Evolutionary conservation across 2,113 vertebrate species (phyloP), one percentile per base, ranked within the genome.

Genomic region (Tragulus kanchil): DNA sequence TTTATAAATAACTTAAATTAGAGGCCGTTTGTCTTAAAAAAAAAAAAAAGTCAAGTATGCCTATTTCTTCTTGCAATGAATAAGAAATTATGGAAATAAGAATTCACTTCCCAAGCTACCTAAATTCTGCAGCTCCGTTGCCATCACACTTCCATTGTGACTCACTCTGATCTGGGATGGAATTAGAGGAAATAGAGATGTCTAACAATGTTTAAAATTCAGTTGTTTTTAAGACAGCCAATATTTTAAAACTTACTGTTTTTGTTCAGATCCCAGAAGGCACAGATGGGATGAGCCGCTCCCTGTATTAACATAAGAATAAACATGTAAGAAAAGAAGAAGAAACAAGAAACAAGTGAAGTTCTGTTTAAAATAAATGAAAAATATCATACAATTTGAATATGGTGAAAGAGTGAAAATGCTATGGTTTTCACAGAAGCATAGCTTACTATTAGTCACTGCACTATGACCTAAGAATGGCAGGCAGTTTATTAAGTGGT

Each of bases 251-350:
- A 98, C 99, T 99, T 98, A 99, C 99, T 90, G n/a, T 99, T 99
- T 97, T 99, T 98, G 84, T 93, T 98, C 98, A 99, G 99, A 98
- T 99, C 99, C 99, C 99, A 99, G 98, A 99, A 99, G 96, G 99
- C 99, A 96, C 99, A 99, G 48, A 98, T 98, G 21, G 98, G 99
- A 28, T 97, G 98, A 92, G 96, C 93, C n/a, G 96, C 73, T 84
- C 97, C 99, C 99, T 99, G 90, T 89, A 97, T 95, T 90, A 97
- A 98, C 56, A 96, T 13, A 98, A 97, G 98, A 97, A 97, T 31
- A 98, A 95, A 98, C 23, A 95, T 84, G 88, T 36, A 36, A 36
- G 36, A 36, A 36, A 36, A 36, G 36, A 36, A 36, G 36, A 36
- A 36, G 36, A 36, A 98, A 36, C 36, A 36, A 36, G 36, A n/a